Evolutionary conservation across 2,888 invertebrate genomes (phyloP).

Genomic region (Helleia helle): DNA sequence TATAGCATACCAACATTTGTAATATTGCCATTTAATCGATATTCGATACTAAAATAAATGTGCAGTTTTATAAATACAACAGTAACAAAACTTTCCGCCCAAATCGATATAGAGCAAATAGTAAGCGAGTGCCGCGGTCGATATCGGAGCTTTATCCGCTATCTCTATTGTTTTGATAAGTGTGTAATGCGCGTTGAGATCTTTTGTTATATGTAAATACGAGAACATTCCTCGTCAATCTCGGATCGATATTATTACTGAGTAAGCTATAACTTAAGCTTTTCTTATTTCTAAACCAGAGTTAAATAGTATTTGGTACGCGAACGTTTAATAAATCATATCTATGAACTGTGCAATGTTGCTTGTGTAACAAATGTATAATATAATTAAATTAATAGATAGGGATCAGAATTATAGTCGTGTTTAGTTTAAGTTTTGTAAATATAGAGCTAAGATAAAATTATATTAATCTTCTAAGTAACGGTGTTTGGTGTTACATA

Average conservation of each 20-base stretch:
- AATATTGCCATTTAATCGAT: too few species aligned
- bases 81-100: background rate
- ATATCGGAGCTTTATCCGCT: slow-evolving; percentile 45
- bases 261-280: background rate
- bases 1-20: too few species aligned
- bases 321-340: slow-evolving; percentile 35
- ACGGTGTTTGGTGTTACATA: slow-evolving; percentile 70
- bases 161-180: slow-evolving; percentile 46
- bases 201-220: slow-evolving; percentile 40
- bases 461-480: slow-evolving; percentile 40
- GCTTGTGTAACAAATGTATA: slow-evolving; percentile 60
- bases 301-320: slow-evolving; percentile 28
- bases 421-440: slow-evolving; percentile 61
- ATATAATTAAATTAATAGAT: slow-evolving; percentile 49
- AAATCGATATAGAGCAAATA: slow-evolving; percentile 30
- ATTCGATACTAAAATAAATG: too few species aligned
- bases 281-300: background rate
- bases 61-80: too few species aligned
- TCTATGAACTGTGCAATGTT: slow-evolving; percentile 68
- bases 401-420: slow-evolving; percentile 64
- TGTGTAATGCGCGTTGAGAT: slow-evolving; percentile 69
- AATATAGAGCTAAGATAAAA: slow-evolving; percentile 53
- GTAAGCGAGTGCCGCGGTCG: slow-evolving; percentile 46
- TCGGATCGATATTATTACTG: slow-evolving; percentile 7
- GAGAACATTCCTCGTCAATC: slow-evolving; percentile 2